These are phyloP conservation scores for Lophius piscatorius DNA, from an alignment of 2,113 vertebrate species.

Conservation along the genomic window DNA sequence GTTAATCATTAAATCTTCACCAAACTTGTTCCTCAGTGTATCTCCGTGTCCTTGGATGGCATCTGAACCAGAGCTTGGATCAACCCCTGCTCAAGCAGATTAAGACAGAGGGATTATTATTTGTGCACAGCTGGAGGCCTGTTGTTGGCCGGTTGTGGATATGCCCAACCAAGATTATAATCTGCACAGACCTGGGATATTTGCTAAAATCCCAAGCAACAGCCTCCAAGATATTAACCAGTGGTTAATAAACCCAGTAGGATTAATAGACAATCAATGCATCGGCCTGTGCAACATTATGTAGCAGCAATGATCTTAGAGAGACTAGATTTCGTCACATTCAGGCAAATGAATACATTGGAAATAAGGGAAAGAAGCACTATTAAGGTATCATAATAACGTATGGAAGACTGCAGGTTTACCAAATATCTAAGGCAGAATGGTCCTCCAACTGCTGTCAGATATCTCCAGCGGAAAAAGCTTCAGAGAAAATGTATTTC, in stretches of 20 bases:
- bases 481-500: too few relatives aligned
- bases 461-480: too few relatives aligned
- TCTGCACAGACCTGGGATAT: conserved; percentile 31
- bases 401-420: too few relatives aligned
- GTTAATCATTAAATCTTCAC: conserved; percentile 19
- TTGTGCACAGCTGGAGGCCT: conserved; percentile 56
- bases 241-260: conserved; percentile 18
- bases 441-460: too few relatives aligned
- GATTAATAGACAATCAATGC: conserved; percentile 44
- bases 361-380: too few relatives aligned
- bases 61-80: conserved; percentile 14
- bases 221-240: conserved; percentile 38
- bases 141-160: conserved; percentile 31
- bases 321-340: neutral
- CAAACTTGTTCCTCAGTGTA: conserved; percentile 8
- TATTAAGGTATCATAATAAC: too few relatives aligned
- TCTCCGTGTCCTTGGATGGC: conserved; percentile 14
- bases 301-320: conserved; percentile 29
- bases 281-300: conserved; percentile 17
- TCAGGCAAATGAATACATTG: neutral
- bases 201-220: neutral
- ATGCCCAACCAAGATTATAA: conserved; percentile 49
- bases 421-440: too few relatives aligned
- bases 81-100: conserved; percentile 43
- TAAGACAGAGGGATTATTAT: conserved; percentile 67